Base-by-base conservation (phyloP, 1,140 invertebrate species). In the Drosophila suzukii region DNA sequence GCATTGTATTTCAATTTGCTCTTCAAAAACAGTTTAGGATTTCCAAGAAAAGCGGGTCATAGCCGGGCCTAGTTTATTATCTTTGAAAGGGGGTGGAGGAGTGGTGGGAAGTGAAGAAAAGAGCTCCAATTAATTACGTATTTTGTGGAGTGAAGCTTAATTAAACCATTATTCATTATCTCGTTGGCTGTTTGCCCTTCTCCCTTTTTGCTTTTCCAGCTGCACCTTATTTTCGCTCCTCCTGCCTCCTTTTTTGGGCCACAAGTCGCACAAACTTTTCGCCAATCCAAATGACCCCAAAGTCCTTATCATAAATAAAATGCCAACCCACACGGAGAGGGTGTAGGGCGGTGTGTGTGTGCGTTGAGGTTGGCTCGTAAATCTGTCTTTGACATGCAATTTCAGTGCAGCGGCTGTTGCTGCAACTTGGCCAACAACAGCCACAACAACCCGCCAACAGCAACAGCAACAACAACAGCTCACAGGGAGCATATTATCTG, bases 361-460 rank as follows among this genome's bases (percentile, higher is more conserved):
- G 32, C 15, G 34, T 44, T 72, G 71, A 61, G 70, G 67, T 75
- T 75, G 67, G 24, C 65, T 90, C 84, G 85, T 89, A 89, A 89
- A 89, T 89, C 84, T 89, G 84, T 90, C 84, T 89, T 90, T 89
- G 84, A 89, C 84, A 89, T 90, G 85, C 81, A 89, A 89, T 89
- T 89, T 78, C 39, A 65, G 83, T 89, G 84, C 84, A 89, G 57
- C 85, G 85, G 84, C 84, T 88, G 84, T 89, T 89, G 80, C 84
- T 88, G 79, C 84, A 89, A 34, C 59, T 68, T 68, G 65, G 61
- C 65, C 65, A 68, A 68, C 58, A 60, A 51, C 54, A 59, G 49
- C 67, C 68, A 27, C 58, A 57, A 32, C 65, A 78, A 30, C 44
- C 47, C 56, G 57, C 32, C 71, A 66, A 27, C 44, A 44, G 17